Percentiles rank a stretch among this genome's conserved stretches.
Evolutionary conservation across 2,888 invertebrate species (phyloP).

Genomic region (Epicampocera succincta): DNA sequence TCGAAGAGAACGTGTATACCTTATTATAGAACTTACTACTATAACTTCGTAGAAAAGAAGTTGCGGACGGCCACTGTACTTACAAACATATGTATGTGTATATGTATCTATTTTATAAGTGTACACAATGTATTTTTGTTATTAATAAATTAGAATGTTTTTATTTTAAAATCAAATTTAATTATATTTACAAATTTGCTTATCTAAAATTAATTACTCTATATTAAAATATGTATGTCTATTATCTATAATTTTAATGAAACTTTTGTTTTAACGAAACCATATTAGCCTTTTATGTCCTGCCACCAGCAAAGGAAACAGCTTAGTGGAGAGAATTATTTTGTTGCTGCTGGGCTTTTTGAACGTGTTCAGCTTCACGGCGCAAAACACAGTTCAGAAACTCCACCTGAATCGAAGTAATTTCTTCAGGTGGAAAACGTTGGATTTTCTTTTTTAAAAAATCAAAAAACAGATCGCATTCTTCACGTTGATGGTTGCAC

Average conservation of each 20-base stretch:
- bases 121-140: neutral
- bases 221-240: conserved; percentile 11
- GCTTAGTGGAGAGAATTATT: conserved; percentile 56
- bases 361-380: conserved; percentile 73
- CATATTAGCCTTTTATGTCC: conserved; percentile 7
- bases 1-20: no score
- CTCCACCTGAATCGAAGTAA: conserved; percentile 79
- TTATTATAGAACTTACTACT: no score
- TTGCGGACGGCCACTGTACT: no score
- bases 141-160: neutral
- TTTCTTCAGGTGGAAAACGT: conserved; percentile 77
- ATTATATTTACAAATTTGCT: conserved; percentile 23
- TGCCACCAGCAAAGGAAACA: neutral
- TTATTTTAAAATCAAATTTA: conserved; percentile 1
- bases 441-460: conserved; percentile 80
- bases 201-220: conserved; percentile 34
- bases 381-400: conserved; percentile 78
- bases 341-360: conserved; percentile 58
- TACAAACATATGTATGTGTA: no score
- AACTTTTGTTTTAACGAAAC: conserved; percentile 47
- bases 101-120: no score
- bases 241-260: conserved; percentile 14
- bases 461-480: conserved; percentile 79
- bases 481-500: conserved; percentile 73
- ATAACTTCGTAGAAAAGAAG: no score